These are phyloP conservation scores for Ditylenchus weischeri DNA, from an alignment of 2,888 invertebrate species.

Conservation along the genomic window DNA sequence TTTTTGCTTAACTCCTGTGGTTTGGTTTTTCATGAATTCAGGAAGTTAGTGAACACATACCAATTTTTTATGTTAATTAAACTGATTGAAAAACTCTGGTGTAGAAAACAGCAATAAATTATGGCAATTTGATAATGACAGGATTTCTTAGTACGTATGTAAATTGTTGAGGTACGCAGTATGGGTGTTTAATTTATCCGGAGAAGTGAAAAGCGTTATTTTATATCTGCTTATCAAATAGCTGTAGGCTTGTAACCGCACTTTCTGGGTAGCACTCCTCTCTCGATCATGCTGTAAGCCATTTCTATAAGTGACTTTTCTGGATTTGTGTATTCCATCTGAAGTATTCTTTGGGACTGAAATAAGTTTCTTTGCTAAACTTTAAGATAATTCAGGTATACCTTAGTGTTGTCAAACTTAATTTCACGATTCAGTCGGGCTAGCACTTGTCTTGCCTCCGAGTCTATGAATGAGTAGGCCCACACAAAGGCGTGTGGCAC, in stretches of 20 bases:
- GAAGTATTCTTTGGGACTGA: slow-evolving; percentile 62
- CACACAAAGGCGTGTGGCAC: slow-evolving; percentile 61
- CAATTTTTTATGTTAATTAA: too few species aligned
- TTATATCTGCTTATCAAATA: too few species aligned
- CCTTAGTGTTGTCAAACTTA: slow-evolving; percentile 59
- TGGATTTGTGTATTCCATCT: slow-evolving; percentile 61
- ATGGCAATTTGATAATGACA: too few species aligned
- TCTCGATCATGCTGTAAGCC: slow-evolving; percentile 63
- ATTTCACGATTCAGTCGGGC: slow-evolving; percentile 47
- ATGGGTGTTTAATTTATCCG: too few species aligned
- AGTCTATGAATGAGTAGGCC: slow-evolving; percentile 61
- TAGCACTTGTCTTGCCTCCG: slow-evolving; percentile 60
- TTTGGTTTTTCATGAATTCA: too few species aligned
- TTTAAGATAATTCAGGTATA: slow-evolving; percentile 26
- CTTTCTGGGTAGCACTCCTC: slow-evolving; percentile 58
- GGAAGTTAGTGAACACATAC: too few species aligned
- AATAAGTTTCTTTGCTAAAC: slow-evolving; percentile 15
- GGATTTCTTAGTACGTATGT: too few species aligned
- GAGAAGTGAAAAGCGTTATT: too few species aligned
- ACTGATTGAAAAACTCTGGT: too few species aligned
- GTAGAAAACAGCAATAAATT: too few species aligned
- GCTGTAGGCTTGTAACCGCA: slow-evolving; percentile 23
- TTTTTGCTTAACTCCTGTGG: too few species aligned
- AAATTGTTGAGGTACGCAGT: too few species aligned
- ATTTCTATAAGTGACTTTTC: slow-evolving; percentile 63